phyloP scores from a whole-genome alignment of 2,797 vertebrate species.

The Pempheris klunzingeri region DNA sequence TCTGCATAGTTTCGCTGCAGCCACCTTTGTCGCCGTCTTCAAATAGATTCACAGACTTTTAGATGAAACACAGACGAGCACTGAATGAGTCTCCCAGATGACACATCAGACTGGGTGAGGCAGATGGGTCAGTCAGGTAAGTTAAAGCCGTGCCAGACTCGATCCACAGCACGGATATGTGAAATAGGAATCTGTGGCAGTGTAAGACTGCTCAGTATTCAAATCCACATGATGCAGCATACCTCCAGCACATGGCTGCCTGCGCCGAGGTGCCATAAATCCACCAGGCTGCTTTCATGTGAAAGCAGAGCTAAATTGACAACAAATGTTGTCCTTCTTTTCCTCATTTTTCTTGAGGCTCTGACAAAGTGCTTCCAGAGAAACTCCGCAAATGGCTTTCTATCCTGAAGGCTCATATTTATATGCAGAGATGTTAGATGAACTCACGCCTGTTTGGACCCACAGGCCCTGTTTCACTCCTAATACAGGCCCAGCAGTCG shows the following conservation, averaged over 20 bases:
- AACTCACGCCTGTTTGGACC: constrained; percentile 6
- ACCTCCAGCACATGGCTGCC: constrained; percentile 65
- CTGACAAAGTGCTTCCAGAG: constrained; percentile 69
- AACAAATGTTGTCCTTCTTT: constrained; percentile 73
- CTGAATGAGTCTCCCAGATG: background rate
- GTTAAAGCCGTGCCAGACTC: background rate
- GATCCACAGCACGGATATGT: constrained; percentile 22
- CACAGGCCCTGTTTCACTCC: constrained; percentile 2
- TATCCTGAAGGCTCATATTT: constrained; percentile 44
- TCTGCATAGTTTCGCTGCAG: background rate
- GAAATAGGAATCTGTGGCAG: constrained; percentile 39
- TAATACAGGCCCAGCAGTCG: background rate
- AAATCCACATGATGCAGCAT: constrained; percentile 53
- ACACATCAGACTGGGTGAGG: background rate
- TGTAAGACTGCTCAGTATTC: constrained; percentile 39
- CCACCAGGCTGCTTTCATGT: constrained; percentile 67
- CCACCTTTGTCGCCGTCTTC: background rate
- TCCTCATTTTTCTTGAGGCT: constrained; percentile 38
- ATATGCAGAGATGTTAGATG: constrained; percentile 34
- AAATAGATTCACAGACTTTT: background rate
- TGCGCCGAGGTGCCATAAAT: constrained; percentile 69
- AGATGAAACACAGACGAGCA: constrained; percentile 13
- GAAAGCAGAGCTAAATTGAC: constrained; percentile 71
- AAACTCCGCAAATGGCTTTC: constrained; percentile 32
- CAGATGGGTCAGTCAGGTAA: constrained; percentile 10